Conservation (phyloP, 2,113 vertebrate species). For the Phasianus colchicus region DNA sequence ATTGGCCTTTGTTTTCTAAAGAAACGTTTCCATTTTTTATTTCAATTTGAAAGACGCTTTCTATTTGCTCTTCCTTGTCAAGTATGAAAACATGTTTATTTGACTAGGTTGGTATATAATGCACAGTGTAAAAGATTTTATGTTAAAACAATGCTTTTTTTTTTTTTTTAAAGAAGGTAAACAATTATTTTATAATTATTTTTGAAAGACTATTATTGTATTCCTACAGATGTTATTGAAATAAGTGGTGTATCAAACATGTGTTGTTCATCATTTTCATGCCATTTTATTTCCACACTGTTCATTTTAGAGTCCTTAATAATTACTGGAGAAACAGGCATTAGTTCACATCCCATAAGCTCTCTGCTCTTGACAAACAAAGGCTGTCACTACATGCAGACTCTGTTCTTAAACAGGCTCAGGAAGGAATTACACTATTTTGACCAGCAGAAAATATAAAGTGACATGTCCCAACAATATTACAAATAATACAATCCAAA, state of each 20-base stretch:
- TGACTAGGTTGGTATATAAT: background rate
- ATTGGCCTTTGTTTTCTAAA: background rate
- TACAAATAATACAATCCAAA: background rate
- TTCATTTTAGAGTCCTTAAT: background rate
- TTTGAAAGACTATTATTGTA: background rate
- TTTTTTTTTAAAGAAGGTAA: background rate
- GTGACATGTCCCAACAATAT: background rate
- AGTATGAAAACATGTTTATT: background rate
- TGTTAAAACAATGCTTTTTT: background rate
- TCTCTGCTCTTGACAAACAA: background rate
- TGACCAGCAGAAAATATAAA: background rate
- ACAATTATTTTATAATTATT: background rate
- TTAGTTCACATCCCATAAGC: background rate
- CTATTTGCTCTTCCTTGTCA: background rate
- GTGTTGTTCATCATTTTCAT: background rate
- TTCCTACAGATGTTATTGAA: background rate
- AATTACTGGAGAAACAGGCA: background rate
- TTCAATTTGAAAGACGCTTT: background rate
- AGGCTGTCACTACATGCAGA: background rate
- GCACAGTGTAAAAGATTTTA: background rate
- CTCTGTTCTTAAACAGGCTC: background rate
- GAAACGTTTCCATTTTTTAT: background rate
- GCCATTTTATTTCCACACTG: background rate
- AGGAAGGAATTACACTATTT: background rate
- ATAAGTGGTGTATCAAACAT: background rate